Base-by-base conservation (phyloP, 1,140 invertebrate genomes). In the Lepidurus couesii region DNA sequence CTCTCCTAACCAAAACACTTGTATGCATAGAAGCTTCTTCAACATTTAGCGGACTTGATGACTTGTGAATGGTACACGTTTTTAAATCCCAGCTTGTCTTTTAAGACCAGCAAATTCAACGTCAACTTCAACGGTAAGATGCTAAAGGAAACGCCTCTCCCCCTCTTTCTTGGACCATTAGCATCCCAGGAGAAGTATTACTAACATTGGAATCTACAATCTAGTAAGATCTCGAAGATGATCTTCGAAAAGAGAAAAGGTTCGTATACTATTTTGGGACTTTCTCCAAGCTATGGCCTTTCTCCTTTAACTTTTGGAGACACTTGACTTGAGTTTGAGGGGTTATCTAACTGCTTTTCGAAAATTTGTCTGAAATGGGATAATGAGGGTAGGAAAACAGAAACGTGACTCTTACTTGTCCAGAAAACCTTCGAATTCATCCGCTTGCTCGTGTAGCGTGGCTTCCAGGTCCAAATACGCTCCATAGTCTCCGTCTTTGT, bases 401-500 rank as follows among this genome's bases (percentile, higher is more conserved):
- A 76, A 75, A 79, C 8, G n/a, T 65, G n/a, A 10, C n/a, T 90
- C 92, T 94, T 86, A 98, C 96, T 94, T 96, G 83, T 92, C 91
- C 84, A 93, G 91, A 83, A 98, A 94, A 80, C 94, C 95, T 85
- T 98, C 96, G 82, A 98, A 91, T 84, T 98, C 97, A 84, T 98
- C 96, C 80, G 93, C 90, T 84, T 98, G 96, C 86, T 98, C 96
- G 82, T 92, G 93, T 81, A 98, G 91, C 44, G 95, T 95, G 34
- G 95, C 93, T 85, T 98, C 96, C 83, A 98, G 88, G 86, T 98
- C 97, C 85, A 98, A 86, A 86, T 98, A 98, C 76, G 93, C 91
- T n/a, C 95, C 95, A 86, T 95, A 98, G 85, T 97, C 95, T 81
- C 95, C 94, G 86, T 97, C 95, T 86, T 96, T 95, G 87, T 97